Conservation (phyloP, 1,140 invertebrate genomes). For the Nasonia vitripennis region DNA sequence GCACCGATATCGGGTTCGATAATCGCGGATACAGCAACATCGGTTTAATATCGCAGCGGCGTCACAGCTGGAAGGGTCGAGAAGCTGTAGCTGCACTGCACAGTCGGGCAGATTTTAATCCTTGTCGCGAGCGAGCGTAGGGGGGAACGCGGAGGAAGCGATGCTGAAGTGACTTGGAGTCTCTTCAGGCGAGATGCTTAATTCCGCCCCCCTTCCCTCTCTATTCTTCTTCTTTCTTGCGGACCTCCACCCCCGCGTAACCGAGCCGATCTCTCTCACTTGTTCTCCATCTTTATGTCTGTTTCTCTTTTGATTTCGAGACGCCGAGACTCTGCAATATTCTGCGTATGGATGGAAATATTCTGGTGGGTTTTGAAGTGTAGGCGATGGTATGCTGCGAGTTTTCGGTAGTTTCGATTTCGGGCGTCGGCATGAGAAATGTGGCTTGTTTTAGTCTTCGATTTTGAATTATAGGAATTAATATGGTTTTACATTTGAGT, state of each 20-base stretch:
- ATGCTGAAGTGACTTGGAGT: constrained; percentile 74
- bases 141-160: constrained; percentile 60
- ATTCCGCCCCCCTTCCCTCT: constrained; percentile 64
- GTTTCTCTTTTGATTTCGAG: constrained; percentile 40
- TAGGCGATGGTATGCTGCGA: neutral
- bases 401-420: neutral
- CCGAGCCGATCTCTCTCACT: constrained; percentile 38
- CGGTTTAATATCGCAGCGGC: constrained; percentile 66
- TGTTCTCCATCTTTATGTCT: constrained; percentile 24
- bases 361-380: neutral
- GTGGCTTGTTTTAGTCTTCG: too few species aligned
- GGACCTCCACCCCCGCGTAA: neutral
- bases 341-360: constrained; percentile 17
- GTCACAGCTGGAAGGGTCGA: constrained; percentile 58
- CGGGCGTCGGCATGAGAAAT: neutral
- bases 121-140: constrained; percentile 64
- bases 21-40: constrained; percentile 66
- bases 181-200: constrained; percentile 76
- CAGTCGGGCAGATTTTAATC: constrained; percentile 74
- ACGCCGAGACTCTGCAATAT: constrained; percentile 3
- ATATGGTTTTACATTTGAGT: too few species aligned
- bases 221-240: constrained; percentile 49
- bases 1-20: neutral
- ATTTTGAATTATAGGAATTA: too few species aligned
- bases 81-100: constrained; percentile 59